Base-by-base conservation (phyloP, 1,140 invertebrate genomes). In the Meloidogyne hapla region DNA sequence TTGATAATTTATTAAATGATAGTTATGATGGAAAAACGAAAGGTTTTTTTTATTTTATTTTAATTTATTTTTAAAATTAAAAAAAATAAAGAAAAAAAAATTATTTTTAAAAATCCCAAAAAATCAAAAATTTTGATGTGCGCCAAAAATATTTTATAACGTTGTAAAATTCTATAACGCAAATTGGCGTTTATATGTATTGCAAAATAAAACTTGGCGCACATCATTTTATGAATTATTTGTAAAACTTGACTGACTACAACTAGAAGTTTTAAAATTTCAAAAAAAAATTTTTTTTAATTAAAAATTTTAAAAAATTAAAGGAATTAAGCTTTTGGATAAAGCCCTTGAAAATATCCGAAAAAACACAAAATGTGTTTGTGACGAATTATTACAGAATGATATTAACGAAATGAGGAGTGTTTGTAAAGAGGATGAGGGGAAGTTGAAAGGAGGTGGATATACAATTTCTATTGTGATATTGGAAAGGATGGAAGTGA, bases 351-450 rank as follows among this genome's bases (percentile, higher is more conserved):
- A 42, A 26, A 28, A 56, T 56, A 71, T 71, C 15, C 69, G 26
- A 13, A 21, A 21, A 10, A 71, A 48, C 69, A 71, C 18, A 25
- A 56, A 71, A 48, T 71, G 69, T 56, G 62, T 71, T n/a, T 71
- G 69, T 25, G 69, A 71, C 38, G 62, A 9, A 12, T 42, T 15
- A 42, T n/a, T 21, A 23, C 38, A 42, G 13, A 15, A 71, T 33
- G 69, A 56, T 23, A 23, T 8, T 10, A 25, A 63, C 15, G 8
- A 21, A 42, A 38, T 26, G 21, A 61, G 15, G 33, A 26, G 23
- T 56, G 26, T n/a, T 21, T 28, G 28, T 69, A 2, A 38, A 48
- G 15, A 56, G 23, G 26, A 48, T 42, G 15, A 71, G 26, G 23
- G 12, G 40, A 25, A 13, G 18, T 48, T 61, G 40, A 56, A 42